Evolutionary conservation across 2,113 vertebrate species (phyloP).

Genomic region (Centropus bengalensis): DNA sequence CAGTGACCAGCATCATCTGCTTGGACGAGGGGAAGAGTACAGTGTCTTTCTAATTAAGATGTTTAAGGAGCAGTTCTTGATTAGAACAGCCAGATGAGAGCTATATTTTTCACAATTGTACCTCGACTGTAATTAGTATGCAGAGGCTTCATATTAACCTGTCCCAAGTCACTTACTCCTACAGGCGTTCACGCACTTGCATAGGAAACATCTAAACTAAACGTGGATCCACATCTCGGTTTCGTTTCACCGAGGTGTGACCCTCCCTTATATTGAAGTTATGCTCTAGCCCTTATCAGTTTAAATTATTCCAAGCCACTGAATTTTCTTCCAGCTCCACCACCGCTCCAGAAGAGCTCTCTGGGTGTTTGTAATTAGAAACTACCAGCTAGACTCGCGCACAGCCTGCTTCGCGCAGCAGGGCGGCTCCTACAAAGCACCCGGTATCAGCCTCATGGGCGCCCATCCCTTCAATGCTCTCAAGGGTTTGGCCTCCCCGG

Average conservation of each 20-base stretch:
- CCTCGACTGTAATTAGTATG: background rate
- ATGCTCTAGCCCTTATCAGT: background rate
- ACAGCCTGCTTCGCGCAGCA: background rate
- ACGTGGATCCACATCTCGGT: background rate
- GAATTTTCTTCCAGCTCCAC: background rate
- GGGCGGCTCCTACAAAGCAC: background rate
- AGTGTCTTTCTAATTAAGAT: background rate
- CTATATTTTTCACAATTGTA: background rate
- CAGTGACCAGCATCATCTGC: background rate
- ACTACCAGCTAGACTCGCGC: constrained; percentile 20
- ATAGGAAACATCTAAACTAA: background rate
- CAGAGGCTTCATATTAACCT: background rate
- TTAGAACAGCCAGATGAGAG: background rate
- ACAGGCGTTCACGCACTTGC: background rate
- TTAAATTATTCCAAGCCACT: background rate
- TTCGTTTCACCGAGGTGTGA: background rate
- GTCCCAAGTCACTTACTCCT: background rate
- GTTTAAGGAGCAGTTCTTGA: background rate
- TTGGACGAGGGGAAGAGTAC: background rate
- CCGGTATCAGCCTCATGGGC: background rate
- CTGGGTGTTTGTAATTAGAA: background rate
- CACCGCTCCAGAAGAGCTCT: background rate
- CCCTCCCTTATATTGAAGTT: background rate
- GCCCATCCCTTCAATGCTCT: background rate
- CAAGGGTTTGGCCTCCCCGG: constrained; percentile 82